Conservation (phyloP, 2,888 invertebrate genomes). For the Melangyna quadrimaculata region DNA sequence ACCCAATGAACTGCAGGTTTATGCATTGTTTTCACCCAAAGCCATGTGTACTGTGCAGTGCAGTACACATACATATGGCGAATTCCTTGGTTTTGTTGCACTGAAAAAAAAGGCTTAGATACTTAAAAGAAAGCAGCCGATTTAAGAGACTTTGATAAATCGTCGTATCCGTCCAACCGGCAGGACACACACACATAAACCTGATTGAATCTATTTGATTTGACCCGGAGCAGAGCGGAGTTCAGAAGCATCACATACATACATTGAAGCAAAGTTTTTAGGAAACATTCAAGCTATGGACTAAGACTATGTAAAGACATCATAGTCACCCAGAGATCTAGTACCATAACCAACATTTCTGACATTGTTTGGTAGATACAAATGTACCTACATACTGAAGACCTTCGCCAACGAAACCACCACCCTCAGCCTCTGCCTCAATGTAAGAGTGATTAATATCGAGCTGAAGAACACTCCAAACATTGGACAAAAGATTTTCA, state of each 20-base stretch:
- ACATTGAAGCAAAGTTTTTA: neutral
- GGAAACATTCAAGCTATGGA: neutral
- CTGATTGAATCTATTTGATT: slow-evolving; percentile 27
- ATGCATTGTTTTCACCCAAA: slow-evolving; percentile 9
- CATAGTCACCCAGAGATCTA: neutral
- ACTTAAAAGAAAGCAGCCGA: slow-evolving; percentile 16
- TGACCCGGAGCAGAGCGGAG: neutral
- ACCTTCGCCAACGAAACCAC: neutral
- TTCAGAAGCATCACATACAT: slow-evolving; percentile 6
- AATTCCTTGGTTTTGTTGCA: neutral
- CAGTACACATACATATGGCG: slow-evolving; percentile 8
- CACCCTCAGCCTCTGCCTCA: too few species aligned
- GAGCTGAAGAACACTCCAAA: slow-evolving; percentile 19
- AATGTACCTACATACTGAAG: neutral
- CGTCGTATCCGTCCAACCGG: neutral
- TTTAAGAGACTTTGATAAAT: slow-evolving; percentile 23
- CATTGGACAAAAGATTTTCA: slow-evolving; percentile 53
- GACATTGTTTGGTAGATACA: slow-evolving; percentile 40
- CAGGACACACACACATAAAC: slow-evolving; percentile 12
- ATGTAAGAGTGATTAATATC: slow-evolving; percentile 60
- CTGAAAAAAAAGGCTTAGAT: neutral
- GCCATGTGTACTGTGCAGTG: neutral
- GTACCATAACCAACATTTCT: slow-evolving; percentile 5
- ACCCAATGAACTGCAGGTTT: slow-evolving; percentile 21
- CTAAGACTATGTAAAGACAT: neutral